Base-by-base conservation (phyloP, 2,113 vertebrate species). In the Sphyrna mokarran region DNA sequence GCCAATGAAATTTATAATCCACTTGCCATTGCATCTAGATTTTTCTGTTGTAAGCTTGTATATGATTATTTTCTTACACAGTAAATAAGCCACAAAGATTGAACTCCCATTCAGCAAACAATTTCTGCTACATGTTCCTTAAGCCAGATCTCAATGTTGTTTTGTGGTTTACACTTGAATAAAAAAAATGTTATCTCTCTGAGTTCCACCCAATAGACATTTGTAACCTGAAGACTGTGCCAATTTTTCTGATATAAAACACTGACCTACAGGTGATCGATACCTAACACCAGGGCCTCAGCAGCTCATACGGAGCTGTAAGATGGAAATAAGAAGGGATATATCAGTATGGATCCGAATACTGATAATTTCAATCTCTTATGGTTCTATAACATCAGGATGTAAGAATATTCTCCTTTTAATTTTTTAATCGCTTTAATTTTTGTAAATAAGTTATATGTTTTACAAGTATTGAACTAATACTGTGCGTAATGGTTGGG, bases 271-370 rank as follows among this genome's bases (percentile, higher is more conserved):
- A 95, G 94, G 94, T 95, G 37, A 54, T 11, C 69, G 7, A 29
- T 40, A 72, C 40, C 68, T 29, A 54, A 18, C 61, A 11, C 61
- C 40, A 18, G n/a, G 66, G 66, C 40, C 37, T 95, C 69, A 91
- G 97, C 96, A 96, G 96, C n/a, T 96, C 26, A 72, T 96, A 95
- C 97, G 16, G 76, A 96, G 2, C 96, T 96, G 96, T 96, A 96
- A 96, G 96, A 98, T 98, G 98, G 96, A 96, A 20, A 96, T 95
- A 22, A 86, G 96, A 97, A 37, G 54, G 96, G 96, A 97, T 96
- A 97, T 96, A 96, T 96, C 54, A 1, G 96, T 98, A 95, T 97
- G 97, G 98, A 97, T 97, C 96, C 97, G 97, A 96, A 95, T 96
- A 54, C 26, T 97, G 29, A 58, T 96, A 54, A 93, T 98, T 96